Evolutionary conservation across 2,888 invertebrate genomes (phyloP).

Genomic region (Trisateles emortualis): DNA sequence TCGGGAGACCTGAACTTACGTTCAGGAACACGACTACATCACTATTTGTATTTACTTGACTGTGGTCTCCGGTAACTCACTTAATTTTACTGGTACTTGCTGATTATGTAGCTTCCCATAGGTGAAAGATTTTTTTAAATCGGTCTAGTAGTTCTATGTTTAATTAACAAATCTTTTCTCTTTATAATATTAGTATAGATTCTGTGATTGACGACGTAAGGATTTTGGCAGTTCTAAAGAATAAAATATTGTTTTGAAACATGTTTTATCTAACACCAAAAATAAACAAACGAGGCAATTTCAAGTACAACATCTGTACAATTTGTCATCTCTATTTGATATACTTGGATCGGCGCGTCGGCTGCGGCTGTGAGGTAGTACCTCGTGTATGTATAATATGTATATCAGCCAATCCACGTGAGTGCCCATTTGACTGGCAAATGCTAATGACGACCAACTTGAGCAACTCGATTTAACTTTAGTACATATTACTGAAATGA

Average conservation of each 20-base stretch:
- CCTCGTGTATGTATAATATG: slow-evolving; percentile 29
- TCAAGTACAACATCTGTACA: slow-evolving; percentile 31
- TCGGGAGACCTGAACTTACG: no score
- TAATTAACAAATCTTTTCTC: no score
- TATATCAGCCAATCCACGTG: slow-evolving; percentile 60
- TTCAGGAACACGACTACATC: no score
- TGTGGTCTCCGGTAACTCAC: no score
- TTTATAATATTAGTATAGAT: no score
- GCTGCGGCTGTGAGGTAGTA: slow-evolving; percentile 59
- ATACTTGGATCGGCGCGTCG: slow-evolving; percentile 32
- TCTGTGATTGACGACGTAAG: no score
- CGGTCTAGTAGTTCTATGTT: no score
- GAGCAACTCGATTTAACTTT: slow-evolving; percentile 52
- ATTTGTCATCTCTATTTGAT: slow-evolving; percentile 58
- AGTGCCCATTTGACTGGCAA: slow-evolving; percentile 76
- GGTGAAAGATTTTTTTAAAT: no score
- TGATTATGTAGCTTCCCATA: no score
- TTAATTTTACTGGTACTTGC: no score
- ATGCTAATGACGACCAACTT: slow-evolving; percentile 72
- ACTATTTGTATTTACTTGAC: no score
- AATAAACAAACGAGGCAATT: slow-evolving; percentile 31
- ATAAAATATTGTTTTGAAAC: slow-evolving; percentile 4
- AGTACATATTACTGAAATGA: slow-evolving; percentile 33
- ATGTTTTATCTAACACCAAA: slow-evolving; percentile 12
- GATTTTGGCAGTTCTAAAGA: no score